Evolutionary conservation across 2,888 invertebrate genomes (phyloP).

Genomic region (Ormyrus pomaceus): DNA sequence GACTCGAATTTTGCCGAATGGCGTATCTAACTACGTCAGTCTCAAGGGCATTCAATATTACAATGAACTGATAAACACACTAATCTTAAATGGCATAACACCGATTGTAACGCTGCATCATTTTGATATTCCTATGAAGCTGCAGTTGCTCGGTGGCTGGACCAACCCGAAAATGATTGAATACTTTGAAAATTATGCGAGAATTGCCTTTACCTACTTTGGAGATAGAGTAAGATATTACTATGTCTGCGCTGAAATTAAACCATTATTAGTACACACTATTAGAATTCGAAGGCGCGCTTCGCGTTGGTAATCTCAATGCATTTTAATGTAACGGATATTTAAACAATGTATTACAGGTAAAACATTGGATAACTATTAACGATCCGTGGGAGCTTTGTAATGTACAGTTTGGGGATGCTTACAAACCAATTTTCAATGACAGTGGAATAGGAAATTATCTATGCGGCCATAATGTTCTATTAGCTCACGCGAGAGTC

Average conservation of each 20-base stretch:
- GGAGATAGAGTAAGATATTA: constrained; percentile 78
- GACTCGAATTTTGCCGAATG: constrained; percentile 63
- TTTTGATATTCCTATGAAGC: constrained; percentile 77
- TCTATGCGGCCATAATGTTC: constrained; percentile 80
- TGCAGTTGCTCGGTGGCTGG: constrained; percentile 84
- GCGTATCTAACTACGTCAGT: constrained; percentile 79
- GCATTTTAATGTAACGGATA: no score
- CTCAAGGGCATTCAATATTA: constrained; percentile 86
- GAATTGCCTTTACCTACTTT: constrained; percentile 79
- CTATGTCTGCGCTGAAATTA: no score
- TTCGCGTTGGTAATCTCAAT: no score
- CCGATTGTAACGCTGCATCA: constrained; percentile 80
- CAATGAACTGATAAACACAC: constrained; percentile 84
- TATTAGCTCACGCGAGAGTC: constrained; percentile 80
- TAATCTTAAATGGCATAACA: constrained; percentile 79
- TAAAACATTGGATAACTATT: constrained; percentile 84
- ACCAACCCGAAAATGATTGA: constrained; percentile 81
- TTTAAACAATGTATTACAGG: constrained; percentile 44
- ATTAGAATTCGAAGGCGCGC: no score
- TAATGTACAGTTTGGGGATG: constrained; percentile 77
- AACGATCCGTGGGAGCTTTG: constrained; percentile 84
- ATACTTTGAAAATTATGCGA: constrained; percentile 81
- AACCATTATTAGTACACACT: no score
- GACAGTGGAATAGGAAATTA: constrained; percentile 77
- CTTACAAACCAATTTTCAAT: constrained; percentile 9